Percentiles rank a stretch among this genome's conserved stretches.
Evolutionary conservation across 2,888 invertebrate species (phyloP).

Genomic region (Gisinianus flammeolus): DNA sequence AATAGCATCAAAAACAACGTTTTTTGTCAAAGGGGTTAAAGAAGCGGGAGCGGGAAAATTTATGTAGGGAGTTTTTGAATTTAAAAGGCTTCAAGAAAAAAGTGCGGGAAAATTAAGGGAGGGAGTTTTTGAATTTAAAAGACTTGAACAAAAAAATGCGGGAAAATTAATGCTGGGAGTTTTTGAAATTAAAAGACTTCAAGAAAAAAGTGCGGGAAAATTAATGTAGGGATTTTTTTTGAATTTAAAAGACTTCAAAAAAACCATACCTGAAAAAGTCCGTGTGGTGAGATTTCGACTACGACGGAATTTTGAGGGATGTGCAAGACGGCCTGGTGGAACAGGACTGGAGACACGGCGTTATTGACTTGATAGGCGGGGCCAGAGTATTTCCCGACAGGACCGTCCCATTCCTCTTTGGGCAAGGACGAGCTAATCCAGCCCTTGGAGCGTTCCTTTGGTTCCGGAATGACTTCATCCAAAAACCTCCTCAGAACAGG

Average conservation of each 20-base stretch:
- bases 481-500: conserved; percentile 77
- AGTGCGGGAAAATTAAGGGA: too few relatives aligned
- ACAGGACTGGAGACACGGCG: conserved; percentile 64
- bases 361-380: conserved; percentile 67
- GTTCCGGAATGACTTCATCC: conserved; percentile 69
- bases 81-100: too few relatives aligned
- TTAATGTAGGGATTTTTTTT: conserved; percentile 66
- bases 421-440: conserved; percentile 67
- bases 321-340: conserved; percentile 66
- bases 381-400: conserved; percentile 64
- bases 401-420: conserved; percentile 61
- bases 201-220: too few relatives aligned
- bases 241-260: too few relatives aligned
- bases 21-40: too few relatives aligned
- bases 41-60: too few relatives aligned
- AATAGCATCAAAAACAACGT: too few relatives aligned
- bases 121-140: too few relatives aligned
- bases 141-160: too few relatives aligned
- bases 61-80: too few relatives aligned
- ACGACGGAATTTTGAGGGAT: conserved; percentile 66
- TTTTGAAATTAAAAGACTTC: too few relatives aligned
- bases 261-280: conserved; percentile 65
- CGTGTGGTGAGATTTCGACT: conserved; percentile 63
- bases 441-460: conserved; percentile 61
- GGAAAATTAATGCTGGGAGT: too few relatives aligned